Base-by-base conservation (phyloP, 2,113 vertebrate genomes). In the Trematocara marginatum region DNA sequence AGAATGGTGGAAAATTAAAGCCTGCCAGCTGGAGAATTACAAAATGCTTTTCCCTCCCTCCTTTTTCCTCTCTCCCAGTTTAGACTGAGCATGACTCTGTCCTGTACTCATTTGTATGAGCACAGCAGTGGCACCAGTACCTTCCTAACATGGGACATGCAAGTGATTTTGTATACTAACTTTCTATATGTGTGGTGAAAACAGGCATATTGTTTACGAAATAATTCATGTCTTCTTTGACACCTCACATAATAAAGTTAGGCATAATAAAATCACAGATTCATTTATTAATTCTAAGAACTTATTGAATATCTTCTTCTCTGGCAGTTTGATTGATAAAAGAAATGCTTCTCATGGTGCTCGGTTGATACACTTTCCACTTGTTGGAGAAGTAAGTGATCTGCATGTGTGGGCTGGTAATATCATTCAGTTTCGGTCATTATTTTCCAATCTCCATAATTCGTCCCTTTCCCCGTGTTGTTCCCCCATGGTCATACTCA, bases 21-120 rank as follows among this genome's bases (percentile, higher is more conserved):
- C 97, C 94, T 98, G 97, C 98, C 98, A 99, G 98, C 98, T 99
- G 98, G 98, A 99, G 97, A 97, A 99, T 99, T 98, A 98, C 97
- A 97, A 98, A 98, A 97, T 96, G 95, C 93, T 95, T 91, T 92
- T 91, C 92, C 94, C 86, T 71, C 85, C 91, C 83, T 86, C 89
- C 74, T 86, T 86, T 87, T 76, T 88, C 88, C 5, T 31, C 31
- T 87, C 84, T 89, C 74, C 85, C 86, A 90, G 96, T 97, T 97
- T 96, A 97, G 96, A 79, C 78, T 49, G 81, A 91, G 85, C 88
- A 45, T 66, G 81, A 92, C 79, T 90, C 90, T 83, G 92, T 95
- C 96, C 93, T 94, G 93, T 96, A 95, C 96, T 96, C 95, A 96
- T 97, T 96, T 95, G 82, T 96, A 93, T 96, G 91, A 94, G 91